Evolutionary conservation across 1,140 invertebrate species (phyloP).

Genomic region (Cherax quadricarinatus): DNA sequence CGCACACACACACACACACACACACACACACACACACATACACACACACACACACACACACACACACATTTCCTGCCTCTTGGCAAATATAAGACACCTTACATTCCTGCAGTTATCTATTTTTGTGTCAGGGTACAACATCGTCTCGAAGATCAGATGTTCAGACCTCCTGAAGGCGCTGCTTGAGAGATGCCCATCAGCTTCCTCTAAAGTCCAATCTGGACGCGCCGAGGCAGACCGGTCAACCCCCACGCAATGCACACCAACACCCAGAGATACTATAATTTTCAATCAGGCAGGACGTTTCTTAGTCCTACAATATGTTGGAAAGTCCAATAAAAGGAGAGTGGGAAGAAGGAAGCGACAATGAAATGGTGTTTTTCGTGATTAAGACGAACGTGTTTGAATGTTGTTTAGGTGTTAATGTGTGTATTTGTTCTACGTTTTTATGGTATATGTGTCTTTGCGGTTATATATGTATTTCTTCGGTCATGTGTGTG

Average conservation of each 20-base stretch:
- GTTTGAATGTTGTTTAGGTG: neutral
- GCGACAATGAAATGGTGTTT: neutral
- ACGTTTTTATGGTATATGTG: neutral
- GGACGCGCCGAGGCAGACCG: too few species aligned
- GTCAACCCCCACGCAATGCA: neutral
- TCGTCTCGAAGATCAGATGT: too few species aligned
- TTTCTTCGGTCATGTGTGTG: neutral
- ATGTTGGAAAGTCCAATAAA: slow-evolving; percentile 59
- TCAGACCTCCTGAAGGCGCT: too few species aligned
- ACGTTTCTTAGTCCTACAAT: slow-evolving; percentile 66
- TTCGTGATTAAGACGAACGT: slow-evolving; percentile 23
- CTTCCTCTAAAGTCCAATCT: too few species aligned
- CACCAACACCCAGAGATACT: slow-evolving; percentile 4
- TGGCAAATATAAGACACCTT: too few species aligned
- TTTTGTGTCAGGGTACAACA: too few species aligned
- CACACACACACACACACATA: too few species aligned
- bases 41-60: too few species aligned
- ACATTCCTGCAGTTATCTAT: too few species aligned
- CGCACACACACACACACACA: too few species aligned
- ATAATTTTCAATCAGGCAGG: slow-evolving; percentile 56
- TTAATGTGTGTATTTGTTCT: neutral
- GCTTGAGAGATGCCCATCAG: too few species aligned
- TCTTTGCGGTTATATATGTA: slow-evolving; percentile 2
- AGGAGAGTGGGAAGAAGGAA: neutral
- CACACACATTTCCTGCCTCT: too few species aligned